Percentiles rank a stretch among this genome's conserved stretches.
These are phyloP conservation scores for Pollicipes pollicipes DNA, from an alignment of 1,140 invertebrate genomes.

Conservation along the genomic window DNA sequence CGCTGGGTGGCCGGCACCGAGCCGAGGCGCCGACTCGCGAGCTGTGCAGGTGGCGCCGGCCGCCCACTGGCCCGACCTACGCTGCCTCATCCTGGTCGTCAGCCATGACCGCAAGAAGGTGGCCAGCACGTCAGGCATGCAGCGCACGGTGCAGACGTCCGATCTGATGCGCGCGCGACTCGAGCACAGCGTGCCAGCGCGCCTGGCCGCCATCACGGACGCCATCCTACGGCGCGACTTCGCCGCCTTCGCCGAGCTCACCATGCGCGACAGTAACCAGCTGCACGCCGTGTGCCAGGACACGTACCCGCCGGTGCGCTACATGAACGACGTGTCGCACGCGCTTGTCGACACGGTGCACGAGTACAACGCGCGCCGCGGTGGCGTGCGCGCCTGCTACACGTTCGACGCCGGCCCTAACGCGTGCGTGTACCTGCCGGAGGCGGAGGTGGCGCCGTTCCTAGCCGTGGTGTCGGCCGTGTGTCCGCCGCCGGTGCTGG, in stretches of 20 bases:
- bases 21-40: slow-evolving; percentile 58
- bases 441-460: slow-evolving; percentile 50
- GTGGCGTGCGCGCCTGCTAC: slow-evolving; percentile 48
- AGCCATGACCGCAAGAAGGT: slow-evolving; percentile 70
- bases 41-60: slow-evolving; percentile 46
- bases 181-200: slow-evolving; percentile 47
- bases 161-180: slow-evolving; percentile 58
- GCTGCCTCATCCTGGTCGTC: slow-evolving; percentile 74
- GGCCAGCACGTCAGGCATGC: slow-evolving; percentile 85
- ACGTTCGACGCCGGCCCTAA: slow-evolving; percentile 97
- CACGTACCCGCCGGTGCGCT: slow-evolving; percentile 81
- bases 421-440: slow-evolving; percentile 72
- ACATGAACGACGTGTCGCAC: slow-evolving; percentile 77
- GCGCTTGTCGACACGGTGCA: slow-evolving; percentile 63
- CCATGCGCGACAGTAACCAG: slow-evolving; percentile 96
- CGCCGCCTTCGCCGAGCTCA: slow-evolving; percentile 68
- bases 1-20: slow-evolving; percentile 60
- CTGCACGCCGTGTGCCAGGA: slow-evolving; percentile 89
- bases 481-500: slow-evolving; percentile 41
- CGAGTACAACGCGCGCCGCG: slow-evolving; percentile 49
- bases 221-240: slow-evolving; percentile 73
- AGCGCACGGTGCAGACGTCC: slow-evolving; percentile 58
- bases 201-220: slow-evolving; percentile 46
- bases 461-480: slow-evolving; percentile 43
- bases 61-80: slow-evolving; percentile 77